These are phyloP conservation scores for Bombus haemorrhoidalis DNA, from an alignment of 1,140 invertebrate genomes.

Conservation along the genomic window DNA sequence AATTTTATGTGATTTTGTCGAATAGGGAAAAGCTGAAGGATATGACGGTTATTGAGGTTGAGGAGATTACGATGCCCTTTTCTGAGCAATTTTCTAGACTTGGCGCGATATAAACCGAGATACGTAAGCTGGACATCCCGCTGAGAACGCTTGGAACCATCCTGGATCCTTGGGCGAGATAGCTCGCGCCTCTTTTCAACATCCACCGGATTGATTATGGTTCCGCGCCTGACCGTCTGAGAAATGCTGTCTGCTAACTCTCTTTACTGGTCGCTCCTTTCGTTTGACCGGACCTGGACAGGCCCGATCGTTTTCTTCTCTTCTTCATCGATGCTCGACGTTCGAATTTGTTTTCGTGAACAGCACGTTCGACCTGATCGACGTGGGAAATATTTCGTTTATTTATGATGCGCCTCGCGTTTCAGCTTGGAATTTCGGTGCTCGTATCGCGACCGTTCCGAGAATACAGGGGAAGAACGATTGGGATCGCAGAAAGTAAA, in stretches of 20 bases:
- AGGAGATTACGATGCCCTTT: conserved; percentile 40
- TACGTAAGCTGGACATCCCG: conserved; percentile 53
- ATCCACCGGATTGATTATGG: conserved; percentile 70
- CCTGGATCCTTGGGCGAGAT: conserved; percentile 66
- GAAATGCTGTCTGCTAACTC: conserved; percentile 58
- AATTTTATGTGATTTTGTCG: conserved; percentile 16
- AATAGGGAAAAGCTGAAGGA: conserved; percentile 36
- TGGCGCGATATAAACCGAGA: conserved; percentile 1
- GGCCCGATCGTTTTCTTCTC: conserved; percentile 50
- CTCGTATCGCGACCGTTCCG: neutral
- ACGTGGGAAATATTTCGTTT: conserved; percentile 8
- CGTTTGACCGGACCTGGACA: conserved; percentile 50
- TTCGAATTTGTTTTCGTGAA: conserved; percentile 66
- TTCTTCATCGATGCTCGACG: conserved; percentile 60
- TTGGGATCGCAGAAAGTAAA: neutral
- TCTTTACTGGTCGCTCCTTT: conserved; percentile 42
- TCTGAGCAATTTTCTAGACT: conserved; percentile 61
- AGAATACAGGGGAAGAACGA: neutral
- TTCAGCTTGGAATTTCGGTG: neutral
- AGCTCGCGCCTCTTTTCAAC: conserved; percentile 72
- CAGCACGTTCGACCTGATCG: conserved; percentile 20
- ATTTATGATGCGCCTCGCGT: neutral
- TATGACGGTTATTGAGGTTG: conserved; percentile 19
- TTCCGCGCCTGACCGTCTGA: conserved; percentile 56
- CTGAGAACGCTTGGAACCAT: conserved; percentile 52